Base-by-base conservation (phyloP, 2,888 invertebrate genomes). In the Pammene aurita region DNA sequence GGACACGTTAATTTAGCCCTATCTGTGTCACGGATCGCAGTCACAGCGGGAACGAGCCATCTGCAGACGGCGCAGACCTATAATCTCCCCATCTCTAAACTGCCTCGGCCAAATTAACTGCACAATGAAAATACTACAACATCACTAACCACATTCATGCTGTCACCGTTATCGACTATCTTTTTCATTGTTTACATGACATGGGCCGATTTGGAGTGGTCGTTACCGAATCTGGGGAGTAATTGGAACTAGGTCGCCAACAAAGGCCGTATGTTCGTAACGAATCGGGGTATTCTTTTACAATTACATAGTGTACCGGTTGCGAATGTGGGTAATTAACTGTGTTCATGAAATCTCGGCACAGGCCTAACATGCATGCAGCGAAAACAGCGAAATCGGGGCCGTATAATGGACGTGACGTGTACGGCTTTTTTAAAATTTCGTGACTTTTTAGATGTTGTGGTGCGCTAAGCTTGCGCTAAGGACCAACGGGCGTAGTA, bases 21-120 rank as follows among this genome's bases (percentile, higher is more conserved):
- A 88, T 88, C 87, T 83, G 76, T 85, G 87, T 86, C 85, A 84
- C 81, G 78, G 84, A 88, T 87, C 87, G 79, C 72, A 78, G 77
- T 73, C 75, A 76, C 77, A 79, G 76, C 80, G 79, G 81, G 81
- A 81, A 78, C 77, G 76, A 77, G 71, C 78, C 81, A 85, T 86
- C 86, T 81, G 75, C 75, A 74, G 73, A 72, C 74, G 76, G n/a
- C n/a, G n/a, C n/a, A n/a, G n/a, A n/a, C n/a, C n/a, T n/a, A n/a
- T 78, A 84, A 87, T 87, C 86, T 80, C 72, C 72, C 73, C 83
- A 84, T 84, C 76, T 72, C 61, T 71, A 80, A 80, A 83, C 80
- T 77, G 73, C 76, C 74, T 74, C 78, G 78, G 73, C 80, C 78
- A 81, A 85, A 86, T 85, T 85, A 84, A 83, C 81, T 79, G 79